Percentiles rank a stretch among this genome's conserved stretches.
phyloP scores from a whole-genome alignment of 1,140 invertebrate species.

The Macrosteles quadrilineatus region DNA sequence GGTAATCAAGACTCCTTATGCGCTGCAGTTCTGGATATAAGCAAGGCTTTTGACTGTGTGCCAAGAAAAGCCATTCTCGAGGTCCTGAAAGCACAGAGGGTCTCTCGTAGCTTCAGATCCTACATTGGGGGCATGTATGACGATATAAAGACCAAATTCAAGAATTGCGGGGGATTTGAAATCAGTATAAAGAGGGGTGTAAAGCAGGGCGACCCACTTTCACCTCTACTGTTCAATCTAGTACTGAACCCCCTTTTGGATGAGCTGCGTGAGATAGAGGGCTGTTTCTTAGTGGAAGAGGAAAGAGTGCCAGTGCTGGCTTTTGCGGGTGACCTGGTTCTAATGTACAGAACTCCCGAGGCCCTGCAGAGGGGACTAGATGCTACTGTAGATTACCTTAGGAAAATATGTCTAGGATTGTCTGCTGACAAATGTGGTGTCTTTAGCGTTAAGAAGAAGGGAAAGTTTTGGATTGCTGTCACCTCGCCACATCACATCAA shows the following conservation, averaged over 20 bases:
- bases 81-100: no score
- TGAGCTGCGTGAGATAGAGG: background rate
- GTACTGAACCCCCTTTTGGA: slow-evolving; percentile 33
- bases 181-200: slow-evolving; percentile 35
- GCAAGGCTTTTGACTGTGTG: no score
- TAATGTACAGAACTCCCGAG: slow-evolving; percentile 30
- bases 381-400: background rate
- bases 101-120: no score
- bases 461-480: background rate
- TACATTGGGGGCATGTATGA: no score
- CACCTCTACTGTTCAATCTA: slow-evolving; percentile 39
- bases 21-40: no score
- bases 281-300: background rate
- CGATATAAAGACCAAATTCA: background rate
- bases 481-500: no score
- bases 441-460: background rate
- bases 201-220: slow-evolving; percentile 46
- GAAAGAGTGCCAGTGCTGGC: slow-evolving; percentile 37
- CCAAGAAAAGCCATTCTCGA: no score
- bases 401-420: background rate
- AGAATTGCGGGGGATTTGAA: background rate
- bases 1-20: no score
- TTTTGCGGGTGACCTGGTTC: slow-evolving; percentile 47
- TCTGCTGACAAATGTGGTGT: background rate
- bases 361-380: background rate